Evolutionary conservation across 2,113 vertebrate genomes (phyloP).

Genomic region (Catharus fuscescens): DNA sequence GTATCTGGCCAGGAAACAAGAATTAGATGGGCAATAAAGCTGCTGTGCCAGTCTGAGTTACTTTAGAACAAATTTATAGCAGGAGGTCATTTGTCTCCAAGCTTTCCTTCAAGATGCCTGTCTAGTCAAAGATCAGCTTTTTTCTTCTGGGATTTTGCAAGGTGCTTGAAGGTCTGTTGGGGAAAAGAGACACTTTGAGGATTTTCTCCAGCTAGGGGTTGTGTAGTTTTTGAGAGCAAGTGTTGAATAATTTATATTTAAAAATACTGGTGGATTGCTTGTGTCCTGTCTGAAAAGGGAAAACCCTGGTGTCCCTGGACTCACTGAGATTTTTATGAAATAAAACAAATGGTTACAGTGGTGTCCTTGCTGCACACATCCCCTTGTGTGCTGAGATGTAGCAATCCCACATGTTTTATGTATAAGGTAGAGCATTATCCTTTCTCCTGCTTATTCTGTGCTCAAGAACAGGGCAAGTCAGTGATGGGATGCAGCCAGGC

Average conservation of each 20-base stretch:
- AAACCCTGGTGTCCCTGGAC: neutral
- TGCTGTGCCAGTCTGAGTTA: neutral
- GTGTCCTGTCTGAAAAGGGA: neutral
- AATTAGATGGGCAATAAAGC: neutral
- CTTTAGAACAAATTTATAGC: neutral
- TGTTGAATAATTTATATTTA: neutral
- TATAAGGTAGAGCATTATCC: neutral
- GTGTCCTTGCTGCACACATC: neutral
- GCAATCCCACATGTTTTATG: neutral
- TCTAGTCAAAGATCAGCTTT: neutral
- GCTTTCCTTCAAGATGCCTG: neutral
- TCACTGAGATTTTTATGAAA: neutral
- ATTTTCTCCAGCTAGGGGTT: neutral
- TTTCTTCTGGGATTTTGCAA: neutral
- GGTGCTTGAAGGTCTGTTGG: neutral
- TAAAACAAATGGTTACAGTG: neutral
- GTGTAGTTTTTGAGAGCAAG: fast-evolving
- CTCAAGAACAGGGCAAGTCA: neutral
- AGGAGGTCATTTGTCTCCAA: neutral
- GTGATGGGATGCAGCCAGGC: neutral
- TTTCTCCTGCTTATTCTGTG: neutral
- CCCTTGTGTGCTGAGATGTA: neutral
- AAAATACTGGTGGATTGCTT: neutral
- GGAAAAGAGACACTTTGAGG: neutral
- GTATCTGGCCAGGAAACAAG: neutral